Base-by-base conservation (phyloP, 2,888 invertebrate genomes). In the Tetropium fuscum region DNA sequence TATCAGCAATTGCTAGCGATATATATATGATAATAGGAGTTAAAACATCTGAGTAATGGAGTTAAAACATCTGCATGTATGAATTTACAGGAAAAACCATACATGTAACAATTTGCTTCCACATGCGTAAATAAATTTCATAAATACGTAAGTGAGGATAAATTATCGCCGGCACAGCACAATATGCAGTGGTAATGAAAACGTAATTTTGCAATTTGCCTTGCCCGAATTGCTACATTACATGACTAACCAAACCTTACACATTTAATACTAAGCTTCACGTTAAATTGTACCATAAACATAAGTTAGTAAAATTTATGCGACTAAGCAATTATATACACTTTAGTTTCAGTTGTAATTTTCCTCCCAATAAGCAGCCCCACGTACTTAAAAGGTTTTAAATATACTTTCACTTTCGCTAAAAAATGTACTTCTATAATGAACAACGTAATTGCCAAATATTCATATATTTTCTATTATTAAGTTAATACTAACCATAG, bases 171-270 rank as follows among this genome's bases (percentile, higher is more conserved):
- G 7, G 3, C 19, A 16, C 8, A 45, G 32, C 20, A 15, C 36
- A 22, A 15, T 16, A 13, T 25, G 38, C 48, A 49, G 10, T 38
- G 36, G 25, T 22, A 49, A 49, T 49, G 48, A 49, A 49, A 49
- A 49, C 16, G 48, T 36, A 49, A 49, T 49, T 48, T 49, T 49
- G 48, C 22, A 49, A 38, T 49, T 22, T 38, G 22, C 22, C 10
- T 19, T 15, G 48, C 15, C 11, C 25, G 25, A 20, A 49, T 36
- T 25, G 48, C 16, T 49, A 22, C 48, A 22, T 38, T 32, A 27
- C 44, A 16, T 10, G 34, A 47, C 19, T 47, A 47, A 47, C 47
- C 47, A 7, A 34, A 47, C 32, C 32, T 36, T 38, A 13, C 20
- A 49, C 13, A 49, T 49, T 49, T 36, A 49, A 10, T 11, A 19